Evolutionary conservation across 92 coral and sea anemone genomes (phyloP).

Genomic region (Porites lobata): DNA sequence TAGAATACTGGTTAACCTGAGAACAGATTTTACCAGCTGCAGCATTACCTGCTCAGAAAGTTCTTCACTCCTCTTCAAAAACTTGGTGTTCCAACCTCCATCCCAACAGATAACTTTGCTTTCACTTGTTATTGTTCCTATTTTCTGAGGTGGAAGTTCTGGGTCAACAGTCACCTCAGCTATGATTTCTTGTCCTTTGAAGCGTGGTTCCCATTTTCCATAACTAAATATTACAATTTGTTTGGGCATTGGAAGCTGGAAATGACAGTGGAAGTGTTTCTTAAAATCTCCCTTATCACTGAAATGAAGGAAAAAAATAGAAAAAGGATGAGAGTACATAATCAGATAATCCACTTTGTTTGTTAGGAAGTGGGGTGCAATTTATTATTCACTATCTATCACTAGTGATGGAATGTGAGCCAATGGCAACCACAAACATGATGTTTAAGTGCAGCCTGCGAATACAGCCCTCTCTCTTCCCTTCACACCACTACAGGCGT

Average conservation of each 20-base stretch:
- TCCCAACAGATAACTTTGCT: constrained; percentile 81
- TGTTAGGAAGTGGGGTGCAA: too few relatives aligned
- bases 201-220: constrained; percentile 82
- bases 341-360: not conserved
- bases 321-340: not conserved
- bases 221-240: constrained; percentile 89
- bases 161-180: constrained; percentile 82
- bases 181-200: constrained; percentile 58
- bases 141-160: constrained; percentile 75
- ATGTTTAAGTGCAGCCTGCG: too few relatives aligned
- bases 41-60: constrained; percentile 76
- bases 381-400: too few relatives aligned
- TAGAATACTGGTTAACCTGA: too few relatives aligned
- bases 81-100: constrained; percentile 78
- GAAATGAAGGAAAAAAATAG: constrained; percentile 1
- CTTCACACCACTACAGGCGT: too few relatives aligned
- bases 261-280: constrained; percentile 82
- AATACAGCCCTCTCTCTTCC: too few relatives aligned
- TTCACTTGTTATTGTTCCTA: constrained; percentile 75
- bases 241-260: constrained; percentile 87
- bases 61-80: constrained; percentile 69
- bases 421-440: too few relatives aligned
- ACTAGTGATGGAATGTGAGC: too few relatives aligned
- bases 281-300: constrained; percentile 62
- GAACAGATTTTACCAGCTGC: too few relatives aligned